Conservation (phyloP, 2,888 invertebrate species). For the Nomada goodeniana region DNA sequence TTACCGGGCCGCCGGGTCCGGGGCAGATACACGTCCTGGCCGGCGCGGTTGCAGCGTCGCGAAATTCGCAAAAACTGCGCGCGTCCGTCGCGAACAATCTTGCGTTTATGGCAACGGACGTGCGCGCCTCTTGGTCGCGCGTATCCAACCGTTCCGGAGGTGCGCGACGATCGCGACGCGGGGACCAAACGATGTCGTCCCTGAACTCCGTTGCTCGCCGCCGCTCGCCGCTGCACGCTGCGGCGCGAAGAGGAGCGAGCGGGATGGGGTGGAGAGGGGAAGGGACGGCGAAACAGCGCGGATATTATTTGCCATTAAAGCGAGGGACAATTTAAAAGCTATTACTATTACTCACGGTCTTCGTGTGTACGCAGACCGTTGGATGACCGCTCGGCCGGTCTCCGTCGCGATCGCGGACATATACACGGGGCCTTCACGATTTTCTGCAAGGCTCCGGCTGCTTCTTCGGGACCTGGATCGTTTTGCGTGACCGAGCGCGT, state of each 20-base stretch:
- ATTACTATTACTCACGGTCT: conserved; percentile 81
- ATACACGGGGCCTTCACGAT: conserved; percentile 22
- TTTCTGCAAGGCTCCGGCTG: conserved; percentile 7
- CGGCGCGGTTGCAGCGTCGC: conserved; percentile 23
- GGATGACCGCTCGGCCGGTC: conserved; percentile 40
- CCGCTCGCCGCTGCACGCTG: background rate
- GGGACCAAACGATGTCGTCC: conserved; percentile 45
- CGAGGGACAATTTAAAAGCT: conserved; percentile 83
- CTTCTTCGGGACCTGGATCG: conserved; percentile 56
- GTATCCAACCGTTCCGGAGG: conserved; percentile 20
- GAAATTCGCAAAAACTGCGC: conserved; percentile 62
- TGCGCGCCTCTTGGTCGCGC: conserved; percentile 40
- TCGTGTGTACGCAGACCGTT: conserved; percentile 63
- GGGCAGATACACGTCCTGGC: conserved; percentile 46
- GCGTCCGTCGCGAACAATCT: conserved; percentile 55
- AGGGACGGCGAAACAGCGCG: conserved; percentile 69
- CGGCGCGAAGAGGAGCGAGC: conserved; percentile 40
- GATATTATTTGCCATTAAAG: conserved; percentile 82
- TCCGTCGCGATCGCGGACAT: conserved; percentile 55
- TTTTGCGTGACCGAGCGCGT: conserved; percentile 69
- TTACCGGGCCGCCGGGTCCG: conserved; percentile 26
- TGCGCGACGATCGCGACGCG: conserved; percentile 16
- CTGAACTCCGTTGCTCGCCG: conserved; percentile 24
- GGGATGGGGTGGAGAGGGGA: conserved; percentile 54
- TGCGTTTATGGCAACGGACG: conserved; percentile 43